phyloP scores from a whole-genome alignment of 2,888 invertebrate genomes.

The Hypena proboscidalis region DNA sequence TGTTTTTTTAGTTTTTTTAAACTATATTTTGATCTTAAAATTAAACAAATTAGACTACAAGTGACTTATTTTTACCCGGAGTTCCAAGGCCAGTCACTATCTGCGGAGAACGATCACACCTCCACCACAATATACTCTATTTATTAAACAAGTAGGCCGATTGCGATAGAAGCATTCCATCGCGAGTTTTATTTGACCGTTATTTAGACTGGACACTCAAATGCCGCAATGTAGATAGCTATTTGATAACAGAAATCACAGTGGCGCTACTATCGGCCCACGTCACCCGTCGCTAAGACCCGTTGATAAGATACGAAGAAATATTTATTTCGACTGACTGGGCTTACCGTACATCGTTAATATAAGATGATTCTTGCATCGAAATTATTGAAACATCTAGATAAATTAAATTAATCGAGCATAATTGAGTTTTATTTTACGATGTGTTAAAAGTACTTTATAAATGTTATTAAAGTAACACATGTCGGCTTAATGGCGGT shows the following conservation, averaged over 20 bases:
- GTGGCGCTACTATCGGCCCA: slow-evolving; percentile 48
- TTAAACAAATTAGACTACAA: slow-evolving; percentile 47
- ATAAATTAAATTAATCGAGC: background rate
- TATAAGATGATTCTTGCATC: slow-evolving; percentile 4
- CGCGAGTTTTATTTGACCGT: slow-evolving; percentile 22
- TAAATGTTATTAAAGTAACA: background rate
- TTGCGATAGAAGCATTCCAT: slow-evolving; percentile 29
- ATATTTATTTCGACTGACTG: slow-evolving; percentile 48
- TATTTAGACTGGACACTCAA: slow-evolving; percentile 8
- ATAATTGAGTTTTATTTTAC: too few relatives aligned
- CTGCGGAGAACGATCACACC: slow-evolving; percentile 49
- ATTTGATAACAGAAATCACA: slow-evolving; percentile 55
- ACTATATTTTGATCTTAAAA: too few relatives aligned
- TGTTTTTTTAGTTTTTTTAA: too few relatives aligned
- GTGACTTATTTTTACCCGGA: too few relatives aligned
- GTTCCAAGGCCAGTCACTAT: slow-evolving; percentile 66
- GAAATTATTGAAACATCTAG: background rate
- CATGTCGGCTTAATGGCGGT: background rate
- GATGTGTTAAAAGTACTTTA: too few relatives aligned
- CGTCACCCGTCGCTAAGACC: slow-evolving; percentile 60
- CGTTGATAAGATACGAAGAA: slow-evolving; percentile 61
- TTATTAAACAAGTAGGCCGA: slow-evolving; percentile 27
- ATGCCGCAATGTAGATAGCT: slow-evolving; percentile 47
- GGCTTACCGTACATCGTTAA: slow-evolving; percentile 14
- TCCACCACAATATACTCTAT: slow-evolving; percentile 36